A percentile compares a stretch with the other conserved stretches of the same genome.
Conservation (phyloP, 2,888 invertebrate genomes). For the Patella depressa region DNA sequence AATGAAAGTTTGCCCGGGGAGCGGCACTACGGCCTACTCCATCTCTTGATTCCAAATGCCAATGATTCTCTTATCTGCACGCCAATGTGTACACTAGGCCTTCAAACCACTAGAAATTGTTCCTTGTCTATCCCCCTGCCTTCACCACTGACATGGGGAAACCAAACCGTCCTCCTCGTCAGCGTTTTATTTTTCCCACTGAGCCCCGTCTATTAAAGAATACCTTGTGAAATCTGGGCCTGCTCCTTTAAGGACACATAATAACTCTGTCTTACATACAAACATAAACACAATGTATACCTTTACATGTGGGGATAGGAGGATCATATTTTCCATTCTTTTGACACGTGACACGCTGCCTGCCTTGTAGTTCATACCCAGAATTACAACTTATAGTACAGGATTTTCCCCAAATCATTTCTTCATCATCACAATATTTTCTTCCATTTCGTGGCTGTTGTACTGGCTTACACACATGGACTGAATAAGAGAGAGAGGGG, state of each 20-base stretch:
- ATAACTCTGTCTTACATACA: too few relatives aligned
- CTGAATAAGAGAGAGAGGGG: not conserved
- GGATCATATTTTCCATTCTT: constrained; percentile 6
- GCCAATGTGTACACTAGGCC: too few relatives aligned
- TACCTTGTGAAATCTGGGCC: not conserved
- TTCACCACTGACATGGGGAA: not conserved
- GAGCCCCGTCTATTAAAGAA: constrained; percentile 15
- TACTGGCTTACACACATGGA: not conserved
- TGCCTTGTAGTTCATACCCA: constrained; percentile 34
- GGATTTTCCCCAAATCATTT: constrained; percentile 13
- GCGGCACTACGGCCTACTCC: too few relatives aligned
- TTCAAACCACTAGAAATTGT: too few relatives aligned
- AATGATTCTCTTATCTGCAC: too few relatives aligned
- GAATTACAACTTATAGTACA: constrained; percentile 32
- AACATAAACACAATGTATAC: not conserved
- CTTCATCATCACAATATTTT: not conserved
- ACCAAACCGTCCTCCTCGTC: not conserved
- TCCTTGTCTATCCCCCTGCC: too few relatives aligned
- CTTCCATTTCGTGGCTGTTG: not conserved
- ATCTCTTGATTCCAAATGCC: too few relatives aligned
- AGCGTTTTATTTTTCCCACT: constrained; percentile 31
- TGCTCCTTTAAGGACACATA: not conserved
- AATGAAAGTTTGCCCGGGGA: too few relatives aligned
- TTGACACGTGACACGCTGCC: constrained; percentile 25
- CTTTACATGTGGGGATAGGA: not conserved